Conservation (phyloP, 2,888 invertebrate genomes). For the Kryphioiulus occultus region DNA sequence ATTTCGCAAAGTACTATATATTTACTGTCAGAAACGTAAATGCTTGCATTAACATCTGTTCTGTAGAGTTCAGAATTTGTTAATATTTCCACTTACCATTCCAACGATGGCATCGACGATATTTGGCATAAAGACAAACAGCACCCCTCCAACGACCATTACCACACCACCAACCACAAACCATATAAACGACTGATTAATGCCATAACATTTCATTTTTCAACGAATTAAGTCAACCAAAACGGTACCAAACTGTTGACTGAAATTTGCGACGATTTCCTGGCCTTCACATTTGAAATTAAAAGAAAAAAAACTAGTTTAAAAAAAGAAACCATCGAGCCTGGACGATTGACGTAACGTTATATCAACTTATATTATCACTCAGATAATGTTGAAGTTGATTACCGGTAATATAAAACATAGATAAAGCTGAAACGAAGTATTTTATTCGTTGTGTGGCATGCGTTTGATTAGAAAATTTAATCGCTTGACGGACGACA, state of each 20-base stretch:
- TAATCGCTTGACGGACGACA: no score
- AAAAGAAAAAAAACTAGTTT: not conserved
- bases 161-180: conserved; percentile 33
- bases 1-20: no score
- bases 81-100: not conserved
- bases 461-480: no score
- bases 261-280: not conserved
- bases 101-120: not conserved
- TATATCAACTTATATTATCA: not conserved
- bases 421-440: no score
- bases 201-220: conserved; percentile 41
- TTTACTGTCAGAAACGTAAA: no score
- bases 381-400: not conserved
- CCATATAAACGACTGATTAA: conserved; percentile 17
- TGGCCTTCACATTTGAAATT: not conserved
- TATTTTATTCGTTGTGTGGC: no score
- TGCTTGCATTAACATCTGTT: not conserved
- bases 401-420: not conserved
- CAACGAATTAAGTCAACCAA: not conserved
- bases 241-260: not conserved
- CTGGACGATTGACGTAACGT: not conserved
- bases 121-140: conserved; percentile 3
- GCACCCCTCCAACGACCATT: not conserved
- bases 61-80: not conserved
- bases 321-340: not conserved